Evolutionary conservation across 2,113 vertebrate genomes (phyloP).

Genomic region (Turnix velox): DNA sequence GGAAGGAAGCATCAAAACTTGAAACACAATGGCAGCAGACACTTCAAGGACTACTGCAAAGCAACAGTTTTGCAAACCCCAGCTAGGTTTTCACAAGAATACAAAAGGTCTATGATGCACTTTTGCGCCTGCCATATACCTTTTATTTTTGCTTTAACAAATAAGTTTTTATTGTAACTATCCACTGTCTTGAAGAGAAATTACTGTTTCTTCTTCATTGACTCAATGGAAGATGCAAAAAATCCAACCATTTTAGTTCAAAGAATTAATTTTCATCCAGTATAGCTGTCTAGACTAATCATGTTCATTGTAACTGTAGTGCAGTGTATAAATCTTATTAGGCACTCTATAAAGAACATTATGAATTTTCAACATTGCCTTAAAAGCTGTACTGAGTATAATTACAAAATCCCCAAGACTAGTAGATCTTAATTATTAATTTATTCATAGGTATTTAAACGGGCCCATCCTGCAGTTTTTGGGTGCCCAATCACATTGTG

Average conservation of each 20-base stretch:
- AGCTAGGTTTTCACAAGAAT: not conserved
- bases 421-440: not conserved
- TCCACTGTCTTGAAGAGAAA: not conserved
- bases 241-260: conserved; percentile 50
- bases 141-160: conserved; percentile 21
- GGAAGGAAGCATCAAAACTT: not conserved
- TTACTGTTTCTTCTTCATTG: conserved; percentile 29
- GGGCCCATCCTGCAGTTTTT: not conserved
- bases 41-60: not conserved
- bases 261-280: conserved; percentile 66
- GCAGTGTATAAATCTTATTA: conserved; percentile 62
- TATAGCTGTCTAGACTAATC: conserved; percentile 56
- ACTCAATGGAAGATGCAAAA: conserved; percentile 44
- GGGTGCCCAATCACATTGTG: not conserved
- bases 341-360: conserved; percentile 16
- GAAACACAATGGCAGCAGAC: not conserved
- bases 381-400: not conserved
- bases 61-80: not conserved
- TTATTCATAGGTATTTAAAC: not conserved
- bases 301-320: conserved; percentile 43
- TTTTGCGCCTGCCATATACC: not conserved
- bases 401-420: not conserved
- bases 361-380: not conserved
- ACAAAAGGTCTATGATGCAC: not conserved
- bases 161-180: conserved; percentile 36